Conservation (phyloP, 1,140 invertebrate genomes). For the Leptonema lineaticorne region DNA sequence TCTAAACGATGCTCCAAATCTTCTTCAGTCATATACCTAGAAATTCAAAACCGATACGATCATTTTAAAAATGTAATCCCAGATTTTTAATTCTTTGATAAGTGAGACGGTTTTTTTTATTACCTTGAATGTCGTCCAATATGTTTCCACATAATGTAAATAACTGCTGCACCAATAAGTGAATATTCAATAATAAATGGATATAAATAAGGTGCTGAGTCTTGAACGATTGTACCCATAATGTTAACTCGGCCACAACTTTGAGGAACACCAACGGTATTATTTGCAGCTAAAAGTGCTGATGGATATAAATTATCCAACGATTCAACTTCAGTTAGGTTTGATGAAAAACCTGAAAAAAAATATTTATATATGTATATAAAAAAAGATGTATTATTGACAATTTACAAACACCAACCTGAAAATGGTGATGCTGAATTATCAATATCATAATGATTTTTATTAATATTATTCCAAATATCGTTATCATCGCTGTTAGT, state of each 20-base stretch:
- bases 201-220: slow-evolving; percentile 89
- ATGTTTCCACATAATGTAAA: slow-evolving; percentile 97
- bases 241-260: slow-evolving; percentile 81
- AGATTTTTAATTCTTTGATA: background rate
- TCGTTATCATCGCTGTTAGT: slow-evolving; percentile 31
- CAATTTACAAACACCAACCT: slow-evolving; percentile 31
- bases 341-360: slow-evolving; percentile 18
- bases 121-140: slow-evolving; percentile 81
- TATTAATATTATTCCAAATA: slow-evolving; percentile 36
- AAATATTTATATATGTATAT: too few relatives aligned
- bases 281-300: slow-evolving; percentile 60
- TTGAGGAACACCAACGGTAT: slow-evolving; percentile 49
- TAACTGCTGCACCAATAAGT: slow-evolving; percentile 92
- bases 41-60: slow-evolving; percentile 40
- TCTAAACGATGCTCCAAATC: slow-evolving; percentile 82
- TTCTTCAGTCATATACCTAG: slow-evolving; percentile 75
- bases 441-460: slow-evolving; percentile 33
- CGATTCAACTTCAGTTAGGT: slow-evolving; percentile 58
- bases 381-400: background rate
- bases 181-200: slow-evolving; percentile 98
- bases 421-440: slow-evolving; percentile 22
- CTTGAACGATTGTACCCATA: slow-evolving; percentile 90
- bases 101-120: slow-evolving; percentile 32
- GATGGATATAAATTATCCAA: slow-evolving; percentile 63
- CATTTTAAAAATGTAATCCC: background rate